Percentiles rank a stretch among this genome's conserved stretches.
phyloP scores from a whole-genome alignment of 2,113 vertebrate species.

The Leucosticte australis region DNA sequence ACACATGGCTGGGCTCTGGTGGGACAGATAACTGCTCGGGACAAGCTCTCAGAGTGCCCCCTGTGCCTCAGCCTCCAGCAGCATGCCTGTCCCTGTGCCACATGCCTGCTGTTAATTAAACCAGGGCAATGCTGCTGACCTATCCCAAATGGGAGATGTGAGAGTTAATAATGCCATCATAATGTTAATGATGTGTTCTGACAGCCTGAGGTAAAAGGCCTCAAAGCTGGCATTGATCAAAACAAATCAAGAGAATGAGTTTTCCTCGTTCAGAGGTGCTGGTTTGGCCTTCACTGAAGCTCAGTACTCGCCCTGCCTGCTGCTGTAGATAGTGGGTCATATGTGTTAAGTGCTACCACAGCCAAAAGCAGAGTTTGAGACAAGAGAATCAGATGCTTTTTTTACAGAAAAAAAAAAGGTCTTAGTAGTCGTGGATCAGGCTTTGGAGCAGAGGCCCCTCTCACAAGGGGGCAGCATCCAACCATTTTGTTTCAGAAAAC shows the following conservation, averaged over 20 bases:
- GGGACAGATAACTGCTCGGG: accelerated
- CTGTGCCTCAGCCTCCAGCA: accelerated
- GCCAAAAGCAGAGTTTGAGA: not conserved
- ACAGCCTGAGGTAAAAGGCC: not conserved
- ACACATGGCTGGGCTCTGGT: accelerated
- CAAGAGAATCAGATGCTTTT: not conserved
- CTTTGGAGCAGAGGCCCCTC: not conserved
- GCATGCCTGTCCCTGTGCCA: not conserved
- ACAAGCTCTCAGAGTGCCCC: not conserved
- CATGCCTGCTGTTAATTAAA: not conserved
- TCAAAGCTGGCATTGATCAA: not conserved
- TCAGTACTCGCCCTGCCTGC: not conserved
- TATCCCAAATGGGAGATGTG: not conserved
- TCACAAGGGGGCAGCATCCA: slow-evolving; percentile 41
- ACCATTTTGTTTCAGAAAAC: not conserved
- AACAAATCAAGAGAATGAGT: not conserved
- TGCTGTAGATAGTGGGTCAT: accelerated
- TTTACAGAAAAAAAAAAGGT: not conserved
- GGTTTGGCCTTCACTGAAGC: not conserved
- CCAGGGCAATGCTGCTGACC: not conserved
- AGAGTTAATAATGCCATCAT: not conserved
- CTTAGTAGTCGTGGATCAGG: not conserved
- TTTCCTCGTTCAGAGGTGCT: not conserved
- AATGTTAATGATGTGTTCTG: not conserved
- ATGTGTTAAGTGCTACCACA: not conserved